Conservation (phyloP, 2,797 vertebrate species). For the Macrochelys suwanniensis region DNA sequence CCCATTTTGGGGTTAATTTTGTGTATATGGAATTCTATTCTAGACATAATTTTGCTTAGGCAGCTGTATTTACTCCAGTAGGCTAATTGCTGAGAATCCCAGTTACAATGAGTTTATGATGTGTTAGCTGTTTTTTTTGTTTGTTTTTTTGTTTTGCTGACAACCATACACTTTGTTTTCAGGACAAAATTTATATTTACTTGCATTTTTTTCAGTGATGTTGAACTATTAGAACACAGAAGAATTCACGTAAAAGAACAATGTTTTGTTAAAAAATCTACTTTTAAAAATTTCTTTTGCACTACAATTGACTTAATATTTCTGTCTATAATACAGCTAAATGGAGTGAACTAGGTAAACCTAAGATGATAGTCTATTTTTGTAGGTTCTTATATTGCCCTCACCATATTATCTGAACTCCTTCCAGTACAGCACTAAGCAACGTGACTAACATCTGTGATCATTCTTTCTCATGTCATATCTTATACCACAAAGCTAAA, state of each 20-base stretch:
- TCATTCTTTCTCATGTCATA: not conserved
- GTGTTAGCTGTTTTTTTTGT: not conserved
- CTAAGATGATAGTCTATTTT: not conserved
- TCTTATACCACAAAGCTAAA: not conserved
- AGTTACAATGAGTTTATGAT: constrained; percentile 52
- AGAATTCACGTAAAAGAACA: not conserved
- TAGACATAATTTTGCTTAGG: constrained; percentile 45
- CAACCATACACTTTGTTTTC: not conserved
- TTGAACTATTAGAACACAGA: not conserved
- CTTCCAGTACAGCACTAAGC: not conserved
- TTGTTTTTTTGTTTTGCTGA: not conserved
- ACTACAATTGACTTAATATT: not conserved
- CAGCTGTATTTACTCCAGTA: constrained; percentile 63
- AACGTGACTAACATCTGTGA: not conserved
- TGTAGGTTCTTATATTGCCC: not conserved
- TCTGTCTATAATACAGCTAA: not conserved
- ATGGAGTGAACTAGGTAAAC: not conserved
- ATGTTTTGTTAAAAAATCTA: not conserved
- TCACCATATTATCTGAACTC: not conserved
- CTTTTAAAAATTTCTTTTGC: not conserved
- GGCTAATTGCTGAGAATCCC: constrained; percentile 58
- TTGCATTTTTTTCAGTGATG: not conserved
- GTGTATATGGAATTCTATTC: constrained; percentile 29
- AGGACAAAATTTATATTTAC: not conserved
- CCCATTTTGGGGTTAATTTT: not conserved